Conservation (phyloP, 2,888 invertebrate genomes). For the Fragum sueziense region DNA sequence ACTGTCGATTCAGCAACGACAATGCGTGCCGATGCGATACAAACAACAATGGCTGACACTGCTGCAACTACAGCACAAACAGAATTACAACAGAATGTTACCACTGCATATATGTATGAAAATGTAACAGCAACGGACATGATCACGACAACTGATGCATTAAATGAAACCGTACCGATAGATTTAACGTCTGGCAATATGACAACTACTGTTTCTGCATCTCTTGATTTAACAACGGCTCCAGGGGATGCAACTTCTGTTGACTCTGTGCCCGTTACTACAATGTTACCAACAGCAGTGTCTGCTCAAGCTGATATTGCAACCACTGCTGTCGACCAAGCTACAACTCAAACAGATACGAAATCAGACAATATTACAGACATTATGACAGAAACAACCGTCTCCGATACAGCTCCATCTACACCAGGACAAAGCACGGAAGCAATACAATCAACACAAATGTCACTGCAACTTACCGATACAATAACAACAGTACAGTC, state of each 20-base stretch:
- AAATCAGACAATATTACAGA: background rate
- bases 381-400: background rate
- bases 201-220: background rate
- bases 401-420: background rate
- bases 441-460: background rate
- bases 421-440: background rate
- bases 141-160: background rate
- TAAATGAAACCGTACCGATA: background rate
- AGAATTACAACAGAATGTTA: background rate
- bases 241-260: background rate
- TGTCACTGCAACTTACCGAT: background rate
- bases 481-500: background rate
- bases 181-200: background rate
- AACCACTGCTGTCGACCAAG: background rate
- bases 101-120: background rate
- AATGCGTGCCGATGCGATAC: too few relatives aligned
- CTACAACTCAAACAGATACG: background rate
- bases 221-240: background rate
- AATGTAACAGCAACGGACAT: background rate
- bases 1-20: too few relatives aligned
- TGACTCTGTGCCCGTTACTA: background rate
- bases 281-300: background rate
- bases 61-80: background rate
- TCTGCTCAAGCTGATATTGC: background rate
- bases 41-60: background rate